These are phyloP conservation scores for Botrylloides violaceus DNA, from an alignment of 23 tunicate genomes.

Conservation along the genomic window DNA sequence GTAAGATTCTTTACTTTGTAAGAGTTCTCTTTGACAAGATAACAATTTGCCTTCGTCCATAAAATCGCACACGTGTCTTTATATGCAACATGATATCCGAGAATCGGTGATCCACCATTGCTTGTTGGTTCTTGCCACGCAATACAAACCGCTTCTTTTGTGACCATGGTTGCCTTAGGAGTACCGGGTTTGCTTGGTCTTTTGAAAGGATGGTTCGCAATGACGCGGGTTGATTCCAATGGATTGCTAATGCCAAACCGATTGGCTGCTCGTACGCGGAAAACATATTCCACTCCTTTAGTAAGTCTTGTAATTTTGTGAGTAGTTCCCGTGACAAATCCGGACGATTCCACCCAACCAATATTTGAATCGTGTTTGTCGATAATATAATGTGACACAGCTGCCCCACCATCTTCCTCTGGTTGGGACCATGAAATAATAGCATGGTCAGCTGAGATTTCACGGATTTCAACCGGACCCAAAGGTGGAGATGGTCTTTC, in stretches of 20 bases:
- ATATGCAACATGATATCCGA: slow-evolving; percentile 78
- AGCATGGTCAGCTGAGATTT: slow-evolving; percentile 54
- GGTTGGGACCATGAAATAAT: slow-evolving; percentile 74
- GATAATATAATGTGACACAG: slow-evolving; percentile 78
- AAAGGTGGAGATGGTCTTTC: slow-evolving; percentile 76
- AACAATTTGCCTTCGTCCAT: slow-evolving; percentile 90
- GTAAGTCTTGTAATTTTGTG: slow-evolving; percentile 68
- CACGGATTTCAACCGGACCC: slow-evolving; percentile 54
- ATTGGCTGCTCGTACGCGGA: slow-evolving; percentile 31
- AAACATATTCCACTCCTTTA: slow-evolving; percentile 66
- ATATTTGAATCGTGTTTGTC: slow-evolving; percentile 62
- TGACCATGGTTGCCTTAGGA: slow-evolving; percentile 25
- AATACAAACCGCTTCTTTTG: slow-evolving; percentile 12
- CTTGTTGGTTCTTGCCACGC: slow-evolving; percentile 58
- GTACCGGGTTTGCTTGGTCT: slow-evolving; percentile 8
- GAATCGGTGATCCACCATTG: slow-evolving; percentile 84
- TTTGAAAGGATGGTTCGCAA: slow-evolving; percentile 45
- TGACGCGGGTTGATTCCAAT: slow-evolving; percentile 16
- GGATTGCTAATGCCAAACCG: slow-evolving; percentile 26
- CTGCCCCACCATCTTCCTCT: slow-evolving; percentile 91
- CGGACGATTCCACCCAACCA: slow-evolving; percentile 81
- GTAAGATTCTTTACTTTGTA: slow-evolving; percentile 57
- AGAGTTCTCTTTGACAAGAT: slow-evolving; percentile 49
- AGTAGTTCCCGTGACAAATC: slow-evolving; percentile 60
- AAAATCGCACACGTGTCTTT: slow-evolving; percentile 82